Evolutionary conservation across 2,113 vertebrate genomes (phyloP), one percentile per base, ranked within the genome.

Genomic region (Anarhynchus alexandrinus): DNA sequence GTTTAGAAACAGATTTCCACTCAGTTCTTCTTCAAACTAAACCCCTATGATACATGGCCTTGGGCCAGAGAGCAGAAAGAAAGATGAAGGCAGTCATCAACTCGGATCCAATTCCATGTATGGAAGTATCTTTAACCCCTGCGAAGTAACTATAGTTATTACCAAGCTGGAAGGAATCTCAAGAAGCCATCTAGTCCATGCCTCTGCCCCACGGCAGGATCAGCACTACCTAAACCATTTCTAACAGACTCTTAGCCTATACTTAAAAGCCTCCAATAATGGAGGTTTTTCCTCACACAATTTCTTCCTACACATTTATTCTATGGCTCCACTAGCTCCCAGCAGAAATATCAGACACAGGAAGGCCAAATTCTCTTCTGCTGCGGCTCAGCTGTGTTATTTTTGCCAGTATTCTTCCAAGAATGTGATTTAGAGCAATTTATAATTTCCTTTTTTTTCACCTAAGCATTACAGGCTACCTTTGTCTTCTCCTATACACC

Each of bases 91-190:
- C 58, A 74, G 20, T 6, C 72, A 88, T 55, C 87, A 71, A 4
- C 43, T 36, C 1, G 0, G 55, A 85, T 38, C 22, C 54, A 87
- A 22, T 36, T 57, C 86, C 93, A 86, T n/a, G 29, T 64, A 23
- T 58, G 83, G 95, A 80, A 91, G 20, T 1, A 22, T 59, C 76
- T 87, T 94, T 61, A 91, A 76, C 83, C 58, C 82, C 71, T 88
- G 45, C 76, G 42, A 15, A 76, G 76, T 9, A 59, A 92, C 52
- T 77, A 42, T 11, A 78, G 4, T 59, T 29, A 13, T 82, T 76
- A 86, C 22, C 71, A 76, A 71, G 86, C 93, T 79, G 74, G 74
- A 92, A 92, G 79, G 91, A 94, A 94, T 86, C 71, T 80, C 71
- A 90, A 57, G 86, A 79, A 96, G 93, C 57, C 65, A 82, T 36